Base-by-base conservation (phyloP, 1,140 invertebrate species). In the Pseudomyrmex pallidus region DNA sequence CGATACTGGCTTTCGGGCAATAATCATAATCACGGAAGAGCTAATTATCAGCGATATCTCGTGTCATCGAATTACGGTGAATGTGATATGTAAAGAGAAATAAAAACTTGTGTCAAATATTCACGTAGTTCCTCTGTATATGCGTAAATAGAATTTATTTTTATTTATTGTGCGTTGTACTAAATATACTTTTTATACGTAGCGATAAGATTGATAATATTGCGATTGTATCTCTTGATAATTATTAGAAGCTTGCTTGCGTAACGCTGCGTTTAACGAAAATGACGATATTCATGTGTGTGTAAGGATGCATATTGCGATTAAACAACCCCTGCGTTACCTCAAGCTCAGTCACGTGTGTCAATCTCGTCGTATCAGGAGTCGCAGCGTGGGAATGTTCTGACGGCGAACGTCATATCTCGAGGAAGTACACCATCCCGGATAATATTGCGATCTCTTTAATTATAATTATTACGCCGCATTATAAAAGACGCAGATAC, bases 21-120 rank as follows among this genome's bases (percentile, higher is more conserved):
- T 94, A 94, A 94, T 94, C 94, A 94, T 94, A 93, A 94, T 92
- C 93, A 94, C 91, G 88, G 85, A 91, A 94, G 93, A 92, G 93
- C 90, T 90, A 82, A 88, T 70, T 68, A 68, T 84, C 92, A 67
- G 59, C 87, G 8, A 12, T 66, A 10, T 10, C 25, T 70, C 5
- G 3, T 48, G 15, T 22, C 66, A 77, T 17, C 35, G 17, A 22
- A 12, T 25, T 78, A 9, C 12, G 9, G 3, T n/a, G 15, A 46
- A 68, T 13, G n/a, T 68, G 7, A 13, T 70, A 35, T 54, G 10
- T 10, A 70, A 59, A n/a, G 25, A 17, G 68, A n/a, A 68, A 10
- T 56, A 35, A 22, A 67, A 44, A 35, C 5, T 35, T 35, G 5
- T 35, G 13, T 1, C 15, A 67, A 5, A 56, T 22, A 46, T 61